Conservation (phyloP, 2,797 vertebrate genomes). For the Eulemur coronatus region DNA sequence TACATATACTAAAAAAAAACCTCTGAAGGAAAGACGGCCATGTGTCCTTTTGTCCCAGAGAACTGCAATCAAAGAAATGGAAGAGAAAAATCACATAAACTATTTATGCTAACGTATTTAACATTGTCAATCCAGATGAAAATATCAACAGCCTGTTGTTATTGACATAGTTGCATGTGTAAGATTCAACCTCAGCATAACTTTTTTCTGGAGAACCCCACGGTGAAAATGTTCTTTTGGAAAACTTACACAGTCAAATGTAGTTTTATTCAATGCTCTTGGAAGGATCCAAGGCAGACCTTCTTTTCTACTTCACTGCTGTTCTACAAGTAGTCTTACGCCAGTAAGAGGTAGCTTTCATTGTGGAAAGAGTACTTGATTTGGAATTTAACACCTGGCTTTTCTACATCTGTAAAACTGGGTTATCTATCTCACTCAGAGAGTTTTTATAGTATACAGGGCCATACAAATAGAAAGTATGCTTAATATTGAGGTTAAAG, state of each 20-base stretch:
- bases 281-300: neutral
- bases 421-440: neutral
- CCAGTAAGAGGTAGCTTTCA: neutral
- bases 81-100: constrained; percentile 26
- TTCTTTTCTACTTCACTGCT: neutral
- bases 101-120: neutral
- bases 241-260: neutral
- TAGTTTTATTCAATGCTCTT: neutral
- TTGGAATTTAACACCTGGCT: neutral
- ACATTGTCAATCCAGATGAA: neutral
- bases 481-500: neutral
- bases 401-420: neutral
- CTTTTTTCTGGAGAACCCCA: neutral
- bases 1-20: constrained; percentile 79
- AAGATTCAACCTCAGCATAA: neutral
- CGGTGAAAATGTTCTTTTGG: neutral
- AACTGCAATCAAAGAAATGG: constrained; percentile 85
- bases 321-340: neutral
- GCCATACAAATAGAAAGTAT: neutral
- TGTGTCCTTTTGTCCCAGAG: constrained; percentile 91
- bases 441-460: neutral
- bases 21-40: constrained; percentile 93
- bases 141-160: neutral
- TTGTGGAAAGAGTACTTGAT: neutral
- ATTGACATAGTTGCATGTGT: too few species aligned